Base-by-base conservation (phyloP, 2,113 vertebrate species). In the Nothoprocta pentlandii region DNA sequence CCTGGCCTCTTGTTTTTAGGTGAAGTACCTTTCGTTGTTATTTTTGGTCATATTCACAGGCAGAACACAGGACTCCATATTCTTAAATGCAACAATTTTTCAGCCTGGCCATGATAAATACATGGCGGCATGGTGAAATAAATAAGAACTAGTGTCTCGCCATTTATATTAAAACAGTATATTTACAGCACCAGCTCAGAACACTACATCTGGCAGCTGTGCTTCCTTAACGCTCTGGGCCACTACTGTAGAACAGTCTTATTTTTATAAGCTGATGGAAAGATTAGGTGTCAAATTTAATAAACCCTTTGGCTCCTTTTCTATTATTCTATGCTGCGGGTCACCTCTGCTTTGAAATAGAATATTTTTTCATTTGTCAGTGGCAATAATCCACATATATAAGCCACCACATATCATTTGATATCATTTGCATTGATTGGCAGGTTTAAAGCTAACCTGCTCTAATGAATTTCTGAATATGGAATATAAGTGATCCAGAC, bases 201-300 rank as follows among this genome's bases (percentile, higher is more conserved):
- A 58, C 32, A 30, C 26, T 15, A 3, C 51, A 15, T 62, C 70
- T 87, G 75, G 41, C 85, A 74, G 58, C 0, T 32, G n/a, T 12
- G 16, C 39, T 89, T 28, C 76, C 84, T 49, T 41, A 51, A 36
- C 28, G 75, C 70, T 94, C 34, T 15, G 34, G 79, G 74, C 77
- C 63, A 84, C 86, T 89, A 7, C 81, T 76, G 56, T 20, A 89
- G 85, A 89, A 68, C 41, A 80, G 59, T 46, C 30, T 68, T 83
- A 63, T 92, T 95, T 95, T 96, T 95, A 91, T 85, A 84, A 95
- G 70, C 62, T 89, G 92, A 93, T 92, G 87, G 95, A 95, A 89
- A 96, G 91, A 95, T 94, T 95, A 93, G 79, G 82, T 94, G 88
- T 94, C 88, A 96, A 89, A 95, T 95, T 95, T 90, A 96, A 96